These are phyloP conservation scores for Pseudonaja textilis DNA, from an alignment of 2,113 vertebrate genomes.

Conservation along the genomic window DNA sequence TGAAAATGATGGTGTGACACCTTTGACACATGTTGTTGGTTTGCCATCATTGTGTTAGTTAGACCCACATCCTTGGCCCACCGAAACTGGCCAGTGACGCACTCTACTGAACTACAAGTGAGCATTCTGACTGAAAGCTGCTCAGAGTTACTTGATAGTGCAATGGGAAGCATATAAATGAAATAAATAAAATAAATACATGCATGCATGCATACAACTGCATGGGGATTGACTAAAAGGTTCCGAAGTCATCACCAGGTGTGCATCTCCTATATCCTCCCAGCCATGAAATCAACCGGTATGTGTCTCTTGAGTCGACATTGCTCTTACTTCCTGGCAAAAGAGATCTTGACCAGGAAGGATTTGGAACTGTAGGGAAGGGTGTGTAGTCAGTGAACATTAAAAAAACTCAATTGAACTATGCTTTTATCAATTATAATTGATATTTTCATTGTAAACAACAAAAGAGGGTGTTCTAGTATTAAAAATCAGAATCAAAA, in stretches of 20 bases:
- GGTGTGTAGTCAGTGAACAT: neutral
- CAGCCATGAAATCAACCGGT: neutral
- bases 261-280: neutral
- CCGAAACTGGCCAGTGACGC: neutral
- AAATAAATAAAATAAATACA: too few species aligned
- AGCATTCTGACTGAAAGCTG: neutral
- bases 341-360: neutral
- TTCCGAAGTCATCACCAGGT: neutral
- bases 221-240: neutral
- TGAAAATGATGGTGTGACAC: neutral
- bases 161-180: neutral
- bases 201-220: too few species aligned
- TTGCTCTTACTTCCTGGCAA: neutral
- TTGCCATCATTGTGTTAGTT: neutral
- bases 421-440: neutral
- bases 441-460: neutral
- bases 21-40: neutral
- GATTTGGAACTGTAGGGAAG: neutral
- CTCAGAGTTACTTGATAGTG: neutral
- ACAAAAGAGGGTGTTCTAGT: too few species aligned
- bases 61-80: neutral
- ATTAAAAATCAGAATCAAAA: too few species aligned
- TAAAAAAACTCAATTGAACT: neutral
- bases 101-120: neutral
- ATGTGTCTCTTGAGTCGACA: neutral